phyloP scores from a whole-genome alignment of 2,113 vertebrate species.

The Emberiza fucata region DNA sequence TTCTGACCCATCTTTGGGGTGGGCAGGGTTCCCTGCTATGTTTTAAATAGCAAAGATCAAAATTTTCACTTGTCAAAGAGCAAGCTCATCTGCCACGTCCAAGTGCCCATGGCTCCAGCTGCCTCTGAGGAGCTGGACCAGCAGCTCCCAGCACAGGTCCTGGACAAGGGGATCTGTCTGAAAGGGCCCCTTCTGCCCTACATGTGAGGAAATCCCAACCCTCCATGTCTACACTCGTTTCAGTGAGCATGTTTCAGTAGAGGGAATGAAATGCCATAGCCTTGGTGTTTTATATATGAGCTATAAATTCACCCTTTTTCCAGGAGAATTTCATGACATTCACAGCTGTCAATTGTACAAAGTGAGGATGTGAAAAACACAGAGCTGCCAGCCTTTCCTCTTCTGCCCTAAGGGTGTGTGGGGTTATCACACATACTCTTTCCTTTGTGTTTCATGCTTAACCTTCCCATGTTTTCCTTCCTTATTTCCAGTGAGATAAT shows the following conservation, averaged over 20 bases:
- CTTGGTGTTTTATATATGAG: neutral
- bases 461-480: neutral
- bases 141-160: neutral
- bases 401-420: neutral
- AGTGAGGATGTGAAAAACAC: neutral
- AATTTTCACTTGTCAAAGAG: neutral
- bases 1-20: neutral
- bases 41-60: neutral
- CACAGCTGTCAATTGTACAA: neutral
- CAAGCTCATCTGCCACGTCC: neutral
- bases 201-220: neutral
- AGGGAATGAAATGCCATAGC: neutral
- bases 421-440: neutral
- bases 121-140: neutral
- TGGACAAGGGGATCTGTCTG: neutral
- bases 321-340: neutral
- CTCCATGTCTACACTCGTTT: neutral
- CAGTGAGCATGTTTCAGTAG: neutral
- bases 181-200: neutral
- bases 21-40: neutral
- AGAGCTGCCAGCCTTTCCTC: neutral
- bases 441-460: neutral
- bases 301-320: neutral
- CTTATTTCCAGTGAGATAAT: neutral
- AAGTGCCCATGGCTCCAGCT: neutral